Evolutionary conservation across 2,797 vertebrate genomes (phyloP), one percentile per base, ranked within the genome.

Genomic region (Florisuga fusca): DNA sequence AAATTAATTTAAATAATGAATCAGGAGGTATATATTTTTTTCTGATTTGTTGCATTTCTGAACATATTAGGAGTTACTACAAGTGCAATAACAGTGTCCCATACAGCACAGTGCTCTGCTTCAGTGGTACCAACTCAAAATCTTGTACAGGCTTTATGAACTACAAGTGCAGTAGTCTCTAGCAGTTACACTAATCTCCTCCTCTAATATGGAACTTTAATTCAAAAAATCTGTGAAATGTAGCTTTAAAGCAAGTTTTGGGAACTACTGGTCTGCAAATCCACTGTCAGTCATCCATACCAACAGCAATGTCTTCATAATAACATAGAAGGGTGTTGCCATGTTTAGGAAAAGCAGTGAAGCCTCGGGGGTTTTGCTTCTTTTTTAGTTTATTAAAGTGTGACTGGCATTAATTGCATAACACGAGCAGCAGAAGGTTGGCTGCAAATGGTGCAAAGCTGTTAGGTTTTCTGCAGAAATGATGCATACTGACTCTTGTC

Each of bases 111-210:
- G 34, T 62, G 75, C 71, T 92, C 55, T 82, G 31, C 68, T 91
- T 93, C 10, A 6, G 5, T 92, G 85, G 66, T 84, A 94, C 18
- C 8, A 5, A 50, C 62, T 92, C 84, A 94, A 68, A 88, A 76
- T 90, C 66, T 95, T 46, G 33, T 27, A 92, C 13, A 90, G 54
- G 77, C 84, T 90, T 95, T 71, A 80, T 92, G 57, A 85, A 87
- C 87, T 14, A 41, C 38, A 41, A 41, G 20, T 79, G 50, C 53
- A 62, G 64, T 94, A 88, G 90, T 95, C 59, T 92, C 43, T 90
- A 94, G 76, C 61, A 87, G 75, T 89, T 85, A 85, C 80, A 86
- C 50, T 91, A 90, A 92, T 95, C 51, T 59, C 20, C n/a, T 85
- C 36, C 79, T 94, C 81, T 90, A 85, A 87, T 87, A 81, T 45